Base-by-base conservation (phyloP, 2,888 invertebrate genomes). In the Torymus texanus region DNA sequence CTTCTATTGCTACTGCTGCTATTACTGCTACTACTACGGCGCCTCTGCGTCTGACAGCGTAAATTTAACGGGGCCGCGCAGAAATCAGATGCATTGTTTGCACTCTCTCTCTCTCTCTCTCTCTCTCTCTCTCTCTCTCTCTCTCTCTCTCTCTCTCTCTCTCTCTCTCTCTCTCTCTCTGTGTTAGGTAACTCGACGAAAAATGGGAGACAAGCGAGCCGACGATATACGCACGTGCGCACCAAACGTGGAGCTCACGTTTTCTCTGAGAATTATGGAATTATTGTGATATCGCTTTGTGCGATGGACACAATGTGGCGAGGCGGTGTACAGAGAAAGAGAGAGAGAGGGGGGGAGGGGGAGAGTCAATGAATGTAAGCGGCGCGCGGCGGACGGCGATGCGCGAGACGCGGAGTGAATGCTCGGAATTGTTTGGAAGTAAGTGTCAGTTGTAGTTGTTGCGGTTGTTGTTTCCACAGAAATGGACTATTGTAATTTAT, bases 71-170 rank as follows among this genome's bases (percentile, higher is more conserved):
- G 86, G 41, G 85, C 62, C 85, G 83, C 83, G 83, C 85, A 86
- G 86, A 83, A 87, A 87, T 87, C 87, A 86, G 84, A 85, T 85
- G 86, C 87, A 88, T 88, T 86, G 86, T 86, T 85, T 86, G 86
- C 66, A 18, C 55, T 21, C 56, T 68, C 16, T 53, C 24, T 10
- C 67, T 13, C 55, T 21, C 56, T 68, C 13, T 53, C 24, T 10
- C 67, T 13, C 55, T 21, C 56, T 68, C 13, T 53, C 24, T 10
- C 67, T 13, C 55, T 21, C 56, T 68, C 13, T 53, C 24, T 10
- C 67, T 13, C 56, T 68, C 16, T 53, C 24, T 10, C 67, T 13
- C 55, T 21, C 56, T 68, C 16, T 53, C 24, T 10, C 67, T 13
- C 55, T 21, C 56, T 68, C 16, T 53, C 24, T 10, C 67, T 13